phyloP scores from a whole-genome alignment of 2,888 invertebrate species.

The Portevinia maculata region DNA sequence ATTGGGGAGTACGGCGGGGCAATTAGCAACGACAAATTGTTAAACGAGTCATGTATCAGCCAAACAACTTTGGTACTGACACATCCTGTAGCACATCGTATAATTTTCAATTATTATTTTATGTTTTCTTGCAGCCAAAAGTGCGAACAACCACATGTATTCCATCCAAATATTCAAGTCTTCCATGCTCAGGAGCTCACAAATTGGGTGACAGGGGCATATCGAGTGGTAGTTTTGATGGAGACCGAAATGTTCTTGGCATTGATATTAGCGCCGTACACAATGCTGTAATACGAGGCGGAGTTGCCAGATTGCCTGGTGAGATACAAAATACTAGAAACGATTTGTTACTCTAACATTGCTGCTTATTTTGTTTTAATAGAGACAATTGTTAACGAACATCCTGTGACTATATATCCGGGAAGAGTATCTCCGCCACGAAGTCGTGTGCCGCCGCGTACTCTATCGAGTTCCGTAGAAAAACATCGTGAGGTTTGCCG shows the following conservation, averaged over 20 bases:
- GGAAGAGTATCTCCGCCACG: conserved; percentile 82
- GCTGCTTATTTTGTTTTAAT: conserved; percentile 11
- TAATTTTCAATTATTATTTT: conserved; percentile 23
- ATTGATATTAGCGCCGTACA: conserved; percentile 83
- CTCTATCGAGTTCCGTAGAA: conserved; percentile 88
- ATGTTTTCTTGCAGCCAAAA: conserved; percentile 79
- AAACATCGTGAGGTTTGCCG: conserved; percentile 91
- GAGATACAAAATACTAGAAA: neutral
- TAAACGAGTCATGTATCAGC: conserved; percentile 73
- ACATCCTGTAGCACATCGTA: neutral
- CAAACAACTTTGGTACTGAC: conserved; percentile 76
- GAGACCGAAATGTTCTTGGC: conserved; percentile 81
- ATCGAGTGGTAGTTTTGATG: conserved; percentile 79
- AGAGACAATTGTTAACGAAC: conserved; percentile 84
- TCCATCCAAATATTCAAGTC: conserved; percentile 82
- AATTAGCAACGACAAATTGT: conserved; percentile 42
- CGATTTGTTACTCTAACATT: neutral
- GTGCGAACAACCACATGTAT: conserved; percentile 79
- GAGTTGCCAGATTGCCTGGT: conserved; percentile 82
- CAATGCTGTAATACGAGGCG: conserved; percentile 82
- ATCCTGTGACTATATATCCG: conserved; percentile 87
- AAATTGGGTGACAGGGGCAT: conserved; percentile 71
- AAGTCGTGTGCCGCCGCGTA: conserved; percentile 87
- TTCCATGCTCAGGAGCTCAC: conserved; percentile 81
- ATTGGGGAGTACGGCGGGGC: conserved; percentile 15